Base-by-base conservation (phyloP, 2,113 vertebrate species). In the Cochlearius cochlearius region DNA sequence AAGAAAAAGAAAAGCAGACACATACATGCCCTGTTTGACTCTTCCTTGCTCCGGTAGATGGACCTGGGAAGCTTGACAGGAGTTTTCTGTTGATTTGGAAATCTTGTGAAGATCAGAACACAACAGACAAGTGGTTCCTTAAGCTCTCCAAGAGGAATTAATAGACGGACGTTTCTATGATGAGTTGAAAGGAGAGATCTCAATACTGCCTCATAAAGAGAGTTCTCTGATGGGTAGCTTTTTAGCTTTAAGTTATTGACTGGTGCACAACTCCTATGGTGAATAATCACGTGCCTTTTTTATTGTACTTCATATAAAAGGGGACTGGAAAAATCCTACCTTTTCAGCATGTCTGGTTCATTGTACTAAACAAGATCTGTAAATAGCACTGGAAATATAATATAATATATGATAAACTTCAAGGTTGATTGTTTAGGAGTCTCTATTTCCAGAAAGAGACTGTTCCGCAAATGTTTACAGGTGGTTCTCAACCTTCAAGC, bases 231-330 rank as follows among this genome's bases (percentile, higher is more conserved):
- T 92, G 86, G 95, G 93, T 36, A 36, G 93, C 88, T 96, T 96
- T 93, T 95, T 97, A 97, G 97, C 97, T 97, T 96, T 91, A 94
- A 96, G 94, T 96, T 97, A 90, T 78, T 79, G 72, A 84, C 91
- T 89, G 90, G 96, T 98, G 91, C 98, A 97, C 96, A 95, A 97
- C 87, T 96, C 85, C 80, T 86, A 84, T 59, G 55, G 94, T 94
- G 92, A 98, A 95, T 92, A 97, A 98, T 96, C 97, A 98, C 74
- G 98, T 98, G 98, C 98, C 98, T 98, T 98, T 97, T 98, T 97
- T 95, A 95, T 47, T 88, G 96, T 96, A 96, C 94, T 97, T 98
- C 95, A 15, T 96, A 94, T 94, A 94, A 89, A 73, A 97, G 88
- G 89, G 64, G 60, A 97, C 91, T 82, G 55, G 94, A 93, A 94